Conservation (phyloP, 2,888 invertebrate genomes). For the Leptinotarsa rubiginosa region DNA sequence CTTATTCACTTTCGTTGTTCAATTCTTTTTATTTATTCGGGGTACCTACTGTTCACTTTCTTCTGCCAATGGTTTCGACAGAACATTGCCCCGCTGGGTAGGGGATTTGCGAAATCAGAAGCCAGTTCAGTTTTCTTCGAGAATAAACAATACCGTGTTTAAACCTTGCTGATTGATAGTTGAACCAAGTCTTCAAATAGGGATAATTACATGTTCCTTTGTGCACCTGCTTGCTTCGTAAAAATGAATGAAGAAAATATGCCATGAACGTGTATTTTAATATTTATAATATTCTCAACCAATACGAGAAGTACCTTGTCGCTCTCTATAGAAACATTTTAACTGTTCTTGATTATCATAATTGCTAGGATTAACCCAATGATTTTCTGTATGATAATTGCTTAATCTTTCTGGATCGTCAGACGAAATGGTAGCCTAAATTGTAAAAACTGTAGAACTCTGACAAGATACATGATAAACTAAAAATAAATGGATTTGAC, state of each 20-base stretch:
- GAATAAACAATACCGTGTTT: background rate
- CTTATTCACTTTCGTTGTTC: no score
- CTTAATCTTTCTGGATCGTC: background rate
- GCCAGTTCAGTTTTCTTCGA: background rate
- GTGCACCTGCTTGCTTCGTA: slow-evolving; percentile 1
- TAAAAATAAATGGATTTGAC: no score
- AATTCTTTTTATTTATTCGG: background rate
- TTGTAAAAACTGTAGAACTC: background rate
- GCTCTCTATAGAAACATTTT: background rate
- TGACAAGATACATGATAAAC: background rate
- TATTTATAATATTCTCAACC: background rate
- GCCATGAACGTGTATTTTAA: background rate
- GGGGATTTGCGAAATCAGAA: background rate
- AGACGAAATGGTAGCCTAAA: background rate
- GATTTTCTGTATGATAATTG: slow-evolving; percentile 4
- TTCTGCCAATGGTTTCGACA: background rate
- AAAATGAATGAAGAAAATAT: slow-evolving; percentile 5
- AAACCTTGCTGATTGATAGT: slow-evolving; percentile 11
- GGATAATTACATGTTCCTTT: background rate
- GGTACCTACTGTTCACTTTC: background rate
- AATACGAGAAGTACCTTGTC: background rate
- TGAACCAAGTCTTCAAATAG: background rate
- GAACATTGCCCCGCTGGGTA: background rate
- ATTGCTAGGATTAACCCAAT: background rate
- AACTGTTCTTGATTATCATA: background rate